A percentile compares a stretch with the other conserved stretches of the same genome.
phyloP scores from a whole-genome alignment of 2,888 invertebrate species.

The Aphelenchoides bicaudatus region DNA sequence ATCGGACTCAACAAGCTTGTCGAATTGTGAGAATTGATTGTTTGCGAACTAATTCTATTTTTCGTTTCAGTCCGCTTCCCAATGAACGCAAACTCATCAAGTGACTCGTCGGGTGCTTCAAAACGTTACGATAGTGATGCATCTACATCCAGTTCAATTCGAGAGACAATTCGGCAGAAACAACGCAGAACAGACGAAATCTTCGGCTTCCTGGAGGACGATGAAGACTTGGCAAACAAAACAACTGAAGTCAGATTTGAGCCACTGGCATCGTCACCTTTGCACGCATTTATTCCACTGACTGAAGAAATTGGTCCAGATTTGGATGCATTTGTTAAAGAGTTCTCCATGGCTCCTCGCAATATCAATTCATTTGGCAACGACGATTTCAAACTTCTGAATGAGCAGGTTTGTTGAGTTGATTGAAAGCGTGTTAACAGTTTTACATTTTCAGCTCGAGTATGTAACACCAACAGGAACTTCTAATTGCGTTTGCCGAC shows the following conservation, averaged over 20 bases:
- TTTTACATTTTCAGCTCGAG: too few relatives aligned
- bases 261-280: constrained; percentile 29
- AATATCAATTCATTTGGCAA: constrained; percentile 30
- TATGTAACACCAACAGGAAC: too few relatives aligned
- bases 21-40: neutral
- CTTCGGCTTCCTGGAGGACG: constrained; percentile 16
- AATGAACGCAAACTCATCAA: constrained; percentile 2
- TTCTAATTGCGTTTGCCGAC: too few relatives aligned
- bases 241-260: constrained; percentile 18
- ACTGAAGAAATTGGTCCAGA: constrained; percentile 36
- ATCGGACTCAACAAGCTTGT: constrained; percentile 6
- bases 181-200: constrained; percentile 16
- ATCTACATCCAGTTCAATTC: constrained; percentile 12
- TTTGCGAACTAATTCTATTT: neutral
- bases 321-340: constrained; percentile 38
- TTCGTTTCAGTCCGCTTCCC: constrained; percentile 10
- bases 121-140: constrained; percentile 18
- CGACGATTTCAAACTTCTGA: constrained; percentile 21
- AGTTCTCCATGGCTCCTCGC: constrained; percentile 32
- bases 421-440: too few relatives aligned
- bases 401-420: constrained; percentile 26
- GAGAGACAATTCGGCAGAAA: constrained; percentile 12
- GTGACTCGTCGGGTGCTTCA: constrained; percentile 18
- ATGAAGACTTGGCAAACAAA: constrained; percentile 2
- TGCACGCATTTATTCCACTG: neutral